Evolutionary conservation across 2,888 invertebrate genomes (phyloP).

Genomic region (Sarcophaga subvicina): DNA sequence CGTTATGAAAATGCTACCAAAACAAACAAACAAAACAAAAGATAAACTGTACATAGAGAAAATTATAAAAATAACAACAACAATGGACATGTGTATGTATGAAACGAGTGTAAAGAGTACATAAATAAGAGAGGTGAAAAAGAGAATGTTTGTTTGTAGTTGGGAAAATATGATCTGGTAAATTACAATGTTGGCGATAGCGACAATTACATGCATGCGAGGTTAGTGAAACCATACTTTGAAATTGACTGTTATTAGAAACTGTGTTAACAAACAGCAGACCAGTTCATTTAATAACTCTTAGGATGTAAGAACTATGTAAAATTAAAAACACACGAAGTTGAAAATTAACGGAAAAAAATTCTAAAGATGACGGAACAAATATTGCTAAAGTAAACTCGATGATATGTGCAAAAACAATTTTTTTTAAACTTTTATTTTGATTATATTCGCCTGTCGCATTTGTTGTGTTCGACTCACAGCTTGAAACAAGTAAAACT

Average conservation of each 20-base stretch:
- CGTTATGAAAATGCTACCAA: not conserved
- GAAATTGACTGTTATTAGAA: too few relatives aligned
- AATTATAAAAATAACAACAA: not conserved
- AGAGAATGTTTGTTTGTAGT: not conserved
- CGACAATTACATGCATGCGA: not conserved
- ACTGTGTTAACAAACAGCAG: too few relatives aligned
- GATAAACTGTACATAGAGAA: not conserved
- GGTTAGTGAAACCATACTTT: too few relatives aligned
- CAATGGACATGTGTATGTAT: not conserved
- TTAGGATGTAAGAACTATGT: too few relatives aligned
- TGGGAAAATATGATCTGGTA: too few relatives aligned
- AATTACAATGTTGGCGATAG: slow-evolving; percentile 19
- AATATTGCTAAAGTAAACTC: too few relatives aligned
- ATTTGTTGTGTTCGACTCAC: not conserved
- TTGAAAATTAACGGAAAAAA: too few relatives aligned
- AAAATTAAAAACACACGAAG: too few relatives aligned
- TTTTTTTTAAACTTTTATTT: too few relatives aligned
- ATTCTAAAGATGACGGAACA: too few relatives aligned
- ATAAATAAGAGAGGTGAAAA: not conserved
- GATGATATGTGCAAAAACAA: too few relatives aligned
- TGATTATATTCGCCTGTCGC: not conserved
- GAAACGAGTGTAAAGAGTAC: slow-evolving; percentile 3
- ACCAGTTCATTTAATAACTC: too few relatives aligned
- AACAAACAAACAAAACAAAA: slow-evolving; percentile 18
- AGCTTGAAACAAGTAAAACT: slow-evolving; percentile 35